These are phyloP conservation scores for Lithobates sylvaticus DNA, from an alignment of 2,797 vertebrate genomes.

Conservation along the genomic window DNA sequence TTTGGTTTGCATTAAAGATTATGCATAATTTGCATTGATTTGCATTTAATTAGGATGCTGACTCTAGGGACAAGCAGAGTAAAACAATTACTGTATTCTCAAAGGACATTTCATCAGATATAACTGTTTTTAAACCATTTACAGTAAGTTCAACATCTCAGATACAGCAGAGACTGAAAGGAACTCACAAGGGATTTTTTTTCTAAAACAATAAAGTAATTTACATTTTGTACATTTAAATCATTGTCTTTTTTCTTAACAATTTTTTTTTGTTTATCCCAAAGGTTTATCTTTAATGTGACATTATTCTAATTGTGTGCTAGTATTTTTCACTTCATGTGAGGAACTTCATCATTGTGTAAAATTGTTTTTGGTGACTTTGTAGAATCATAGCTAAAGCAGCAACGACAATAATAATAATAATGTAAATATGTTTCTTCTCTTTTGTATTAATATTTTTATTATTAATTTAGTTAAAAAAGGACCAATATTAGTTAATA, in stretches of 20 bases:
- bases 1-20: constrained; percentile 78
- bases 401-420: not conserved
- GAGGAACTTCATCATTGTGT: no score
- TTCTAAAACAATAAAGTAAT: not conserved
- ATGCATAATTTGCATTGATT: constrained; percentile 84
- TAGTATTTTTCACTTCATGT: not conserved
- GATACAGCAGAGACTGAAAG: not conserved
- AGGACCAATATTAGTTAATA: not conserved
- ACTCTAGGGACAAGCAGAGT: constrained; percentile 72
- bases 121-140: constrained; percentile 68
- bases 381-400: no score
- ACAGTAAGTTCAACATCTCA: constrained; percentile 13
- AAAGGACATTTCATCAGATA: constrained; percentile 75
- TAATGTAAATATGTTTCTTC: not conserved
- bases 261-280: no score
- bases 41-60: constrained; percentile 80
- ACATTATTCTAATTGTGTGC: not conserved
- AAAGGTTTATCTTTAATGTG: not conserved
- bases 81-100: constrained; percentile 78
- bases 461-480: not conserved
- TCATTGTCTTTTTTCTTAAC: not conserved
- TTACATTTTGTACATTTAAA: not conserved
- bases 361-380: no score
- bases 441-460: not conserved
- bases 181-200: not conserved